These are phyloP conservation scores for Hoplias malabaricus DNA, from an alignment of 2,113 vertebrate species.

Conservation along the genomic window DNA sequence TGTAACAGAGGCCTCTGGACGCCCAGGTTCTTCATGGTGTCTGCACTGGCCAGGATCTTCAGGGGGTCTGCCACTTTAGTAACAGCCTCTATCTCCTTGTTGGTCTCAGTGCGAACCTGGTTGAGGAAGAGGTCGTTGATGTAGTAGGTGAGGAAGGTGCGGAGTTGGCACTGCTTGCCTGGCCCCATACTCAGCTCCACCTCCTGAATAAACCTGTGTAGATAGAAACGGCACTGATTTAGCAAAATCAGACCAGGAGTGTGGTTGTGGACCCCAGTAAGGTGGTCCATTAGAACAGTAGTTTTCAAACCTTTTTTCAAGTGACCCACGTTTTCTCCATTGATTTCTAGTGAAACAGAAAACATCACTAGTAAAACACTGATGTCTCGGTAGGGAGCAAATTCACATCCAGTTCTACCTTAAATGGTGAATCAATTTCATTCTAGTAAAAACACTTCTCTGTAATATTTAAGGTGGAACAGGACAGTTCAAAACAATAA, in stretches of 20 bases:
- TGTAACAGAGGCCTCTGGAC: slow-evolving; percentile 93
- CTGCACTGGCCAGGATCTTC: slow-evolving; percentile 89
- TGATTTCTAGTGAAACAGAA: too few species aligned
- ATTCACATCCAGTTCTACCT: too few species aligned
- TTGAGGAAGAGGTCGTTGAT: slow-evolving; percentile 96
- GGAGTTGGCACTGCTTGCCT: slow-evolving; percentile 91
- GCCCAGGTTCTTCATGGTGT: slow-evolving; percentile 93
- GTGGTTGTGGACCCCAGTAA: too few species aligned
- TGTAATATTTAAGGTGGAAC: too few species aligned
- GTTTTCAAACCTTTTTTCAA: too few species aligned
- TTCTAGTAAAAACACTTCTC: too few species aligned
- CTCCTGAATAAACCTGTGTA: slow-evolving; percentile 92
- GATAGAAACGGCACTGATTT: background rate
- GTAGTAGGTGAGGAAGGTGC: slow-evolving; percentile 94
- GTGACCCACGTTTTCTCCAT: too few species aligned
- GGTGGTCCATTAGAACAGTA: too few species aligned
- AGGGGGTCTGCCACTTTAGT: slow-evolving; percentile 91
- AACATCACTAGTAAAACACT: too few species aligned
- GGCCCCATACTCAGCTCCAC: slow-evolving; percentile 88
- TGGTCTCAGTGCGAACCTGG: slow-evolving; percentile 93
- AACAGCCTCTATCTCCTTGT: slow-evolving; percentile 93
- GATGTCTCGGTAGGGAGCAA: too few species aligned
- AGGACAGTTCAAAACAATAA: too few species aligned
- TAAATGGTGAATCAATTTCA: too few species aligned
- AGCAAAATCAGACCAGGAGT: background rate